Evolutionary conservation across 2,113 vertebrate genomes (phyloP).

Genomic region (Benthochromis sp.): DNA sequence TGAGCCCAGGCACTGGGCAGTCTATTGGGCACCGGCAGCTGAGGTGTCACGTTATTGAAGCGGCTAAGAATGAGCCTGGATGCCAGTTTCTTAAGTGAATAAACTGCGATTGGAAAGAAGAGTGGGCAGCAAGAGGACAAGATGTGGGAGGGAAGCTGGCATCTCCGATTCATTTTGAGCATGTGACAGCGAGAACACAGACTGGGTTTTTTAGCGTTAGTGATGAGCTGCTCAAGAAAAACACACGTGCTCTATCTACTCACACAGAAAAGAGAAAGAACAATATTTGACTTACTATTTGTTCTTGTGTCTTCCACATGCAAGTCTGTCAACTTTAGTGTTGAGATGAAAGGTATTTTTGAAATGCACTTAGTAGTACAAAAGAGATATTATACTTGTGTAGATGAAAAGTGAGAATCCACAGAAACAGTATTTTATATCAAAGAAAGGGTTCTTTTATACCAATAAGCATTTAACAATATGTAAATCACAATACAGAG

Average conservation of each 20-base stretch:
- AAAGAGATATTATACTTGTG: neutral
- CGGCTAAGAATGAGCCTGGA: neutral
- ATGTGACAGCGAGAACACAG: neutral
- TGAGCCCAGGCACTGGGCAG: neutral
- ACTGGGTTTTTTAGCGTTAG: neutral
- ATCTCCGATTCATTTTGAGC: neutral
- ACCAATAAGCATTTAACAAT: neutral
- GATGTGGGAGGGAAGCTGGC: constrained; percentile 30
- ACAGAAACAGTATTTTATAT: neutral
- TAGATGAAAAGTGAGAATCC: neutral
- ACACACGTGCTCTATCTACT: neutral
- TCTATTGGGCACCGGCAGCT: neutral
- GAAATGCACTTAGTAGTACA: neutral
- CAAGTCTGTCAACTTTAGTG: neutral
- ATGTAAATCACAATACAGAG: neutral
- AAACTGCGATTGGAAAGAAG: neutral
- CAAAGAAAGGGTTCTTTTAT: neutral
- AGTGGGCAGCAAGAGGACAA: constrained; percentile 13
- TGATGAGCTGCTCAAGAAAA: neutral
- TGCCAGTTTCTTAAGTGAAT: constrained; percentile 2
- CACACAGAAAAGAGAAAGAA: neutral
- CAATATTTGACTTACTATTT: neutral
- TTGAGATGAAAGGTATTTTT: neutral
- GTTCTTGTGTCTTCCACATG: neutral
- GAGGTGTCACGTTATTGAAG: neutral